Percentiles rank a stretch among this genome's conserved stretches.
These are phyloP conservation scores for Bombus picipes DNA, from an alignment of 1,140 invertebrate species.

Conservation along the genomic window DNA sequence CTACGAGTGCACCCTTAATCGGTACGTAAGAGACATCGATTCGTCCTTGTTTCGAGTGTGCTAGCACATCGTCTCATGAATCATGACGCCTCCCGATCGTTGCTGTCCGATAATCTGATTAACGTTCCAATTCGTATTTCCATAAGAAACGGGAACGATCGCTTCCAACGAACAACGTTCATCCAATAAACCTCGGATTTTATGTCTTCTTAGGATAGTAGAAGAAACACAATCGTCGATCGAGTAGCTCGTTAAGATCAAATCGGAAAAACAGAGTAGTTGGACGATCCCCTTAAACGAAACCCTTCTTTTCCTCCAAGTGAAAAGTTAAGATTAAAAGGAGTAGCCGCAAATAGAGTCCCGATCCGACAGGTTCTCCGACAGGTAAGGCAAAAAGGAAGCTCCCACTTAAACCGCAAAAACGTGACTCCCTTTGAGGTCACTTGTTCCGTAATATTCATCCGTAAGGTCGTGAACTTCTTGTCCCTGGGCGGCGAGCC, in stretches of 20 bases:
- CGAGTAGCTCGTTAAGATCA: slow-evolving; percentile 24
- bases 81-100: neutral
- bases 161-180: neutral
- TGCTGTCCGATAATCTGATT: neutral
- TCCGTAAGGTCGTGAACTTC: slow-evolving; percentile 20
- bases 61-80: neutral
- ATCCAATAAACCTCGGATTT: neutral
- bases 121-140: neutral
- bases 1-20: neutral
- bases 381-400: neutral
- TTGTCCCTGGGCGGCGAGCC: neutral
- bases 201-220: neutral
- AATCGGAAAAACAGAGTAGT: neutral
- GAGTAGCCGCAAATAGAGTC: slow-evolving; percentile 4
- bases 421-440: slow-evolving; percentile 24
- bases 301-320: neutral
- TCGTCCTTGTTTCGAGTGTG: neutral
- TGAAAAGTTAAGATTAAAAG: slow-evolving; percentile 6
- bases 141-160: slow-evolving; percentile 6
- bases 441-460: slow-evolving; percentile 32
- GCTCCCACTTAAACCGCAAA: neutral
- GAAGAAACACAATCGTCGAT: neutral
- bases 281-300: neutral
- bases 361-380: neutral
- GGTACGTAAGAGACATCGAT: neutral